phyloP scores from a whole-genome alignment of 2,113 vertebrate species.

The Lophius piscatorius region DNA sequence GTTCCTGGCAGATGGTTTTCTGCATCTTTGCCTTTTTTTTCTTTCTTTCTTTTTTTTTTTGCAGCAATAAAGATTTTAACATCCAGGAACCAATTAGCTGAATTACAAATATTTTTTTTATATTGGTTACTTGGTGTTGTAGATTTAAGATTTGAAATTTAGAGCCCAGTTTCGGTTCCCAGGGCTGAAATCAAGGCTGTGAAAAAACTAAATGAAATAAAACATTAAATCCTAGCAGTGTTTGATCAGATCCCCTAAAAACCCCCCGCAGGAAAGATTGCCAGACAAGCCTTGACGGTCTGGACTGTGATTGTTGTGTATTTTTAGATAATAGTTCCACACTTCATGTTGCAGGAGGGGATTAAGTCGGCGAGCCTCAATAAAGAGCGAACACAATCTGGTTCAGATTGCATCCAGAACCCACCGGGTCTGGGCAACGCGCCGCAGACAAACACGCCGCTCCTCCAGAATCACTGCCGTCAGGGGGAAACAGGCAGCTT shows the following conservation, averaged over 20 bases:
- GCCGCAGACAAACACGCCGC: conserved; percentile 80
- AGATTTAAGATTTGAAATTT: too few species aligned
- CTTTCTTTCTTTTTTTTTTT: too few species aligned
- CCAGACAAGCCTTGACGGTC: background rate
- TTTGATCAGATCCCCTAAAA: background rate
- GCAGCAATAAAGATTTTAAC: too few species aligned
- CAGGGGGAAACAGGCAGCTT: conserved; percentile 82
- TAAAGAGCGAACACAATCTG: conserved; percentile 62
- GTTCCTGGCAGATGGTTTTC: too few species aligned
- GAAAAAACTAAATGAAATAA: too few species aligned
- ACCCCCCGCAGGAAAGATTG: background rate
- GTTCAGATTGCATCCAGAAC: conserved; percentile 66
- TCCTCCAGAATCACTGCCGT: conserved; percentile 76
- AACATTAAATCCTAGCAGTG: too few species aligned
- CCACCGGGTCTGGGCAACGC: conserved; percentile 65
- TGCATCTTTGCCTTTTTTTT: too few species aligned
- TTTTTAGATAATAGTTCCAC: conserved; percentile 42
- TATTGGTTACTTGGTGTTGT: too few species aligned
- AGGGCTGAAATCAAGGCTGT: too few species aligned
- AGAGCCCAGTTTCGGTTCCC: too few species aligned
- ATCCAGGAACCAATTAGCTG: too few species aligned
- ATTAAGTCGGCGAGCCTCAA: conserved; percentile 40
- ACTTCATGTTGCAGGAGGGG: conserved; percentile 39
- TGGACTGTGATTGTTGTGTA: conserved; percentile 10
- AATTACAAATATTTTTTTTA: too few species aligned